Conservation (phyloP, 2,888 invertebrate genomes). For the Physocephala rufipes region DNA sequence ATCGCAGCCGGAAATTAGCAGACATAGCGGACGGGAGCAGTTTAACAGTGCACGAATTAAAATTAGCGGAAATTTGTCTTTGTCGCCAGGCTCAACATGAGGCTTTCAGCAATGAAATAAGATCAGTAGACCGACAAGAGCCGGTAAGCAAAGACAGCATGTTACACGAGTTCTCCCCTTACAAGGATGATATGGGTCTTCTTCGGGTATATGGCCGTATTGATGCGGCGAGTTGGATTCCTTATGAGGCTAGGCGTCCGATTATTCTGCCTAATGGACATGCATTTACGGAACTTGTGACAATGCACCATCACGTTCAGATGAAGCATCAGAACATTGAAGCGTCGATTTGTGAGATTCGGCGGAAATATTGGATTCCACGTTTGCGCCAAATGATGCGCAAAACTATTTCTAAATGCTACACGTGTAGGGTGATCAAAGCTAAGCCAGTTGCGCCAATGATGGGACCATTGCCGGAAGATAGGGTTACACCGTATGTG, state of each 20-base stretch:
- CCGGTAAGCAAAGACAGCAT: not conserved
- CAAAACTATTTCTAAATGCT: not conserved
- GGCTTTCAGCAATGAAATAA: constrained; percentile 27
- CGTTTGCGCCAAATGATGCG: constrained; percentile 4
- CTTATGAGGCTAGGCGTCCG: constrained; percentile 17
- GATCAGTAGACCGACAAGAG: not conserved
- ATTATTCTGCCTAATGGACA: constrained; percentile 12
- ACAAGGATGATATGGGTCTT: constrained; percentile 27
- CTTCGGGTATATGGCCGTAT: constrained; percentile 31
- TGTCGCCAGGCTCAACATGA: constrained; percentile 33
- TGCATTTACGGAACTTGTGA: constrained; percentile 10
- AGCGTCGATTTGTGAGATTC: constrained; percentile 18
- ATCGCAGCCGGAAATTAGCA: constrained; percentile 4
- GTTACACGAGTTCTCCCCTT: constrained; percentile 31
- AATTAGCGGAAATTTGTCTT: constrained; percentile 19
- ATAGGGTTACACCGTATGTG: constrained; percentile 36
- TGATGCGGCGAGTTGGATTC: constrained; percentile 33
- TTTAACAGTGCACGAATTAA: constrained; percentile 21
- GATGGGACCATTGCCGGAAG: constrained; percentile 39
- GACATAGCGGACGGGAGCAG: not conserved
- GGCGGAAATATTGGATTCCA: constrained; percentile 2
- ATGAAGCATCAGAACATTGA: constrained; percentile 38
- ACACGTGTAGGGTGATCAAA: not conserved
- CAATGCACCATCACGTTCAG: not conserved
- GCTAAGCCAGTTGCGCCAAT: constrained; percentile 33